phyloP scores from a whole-genome alignment of 2,113 vertebrate species.

The Manacus vitellinus region DNA sequence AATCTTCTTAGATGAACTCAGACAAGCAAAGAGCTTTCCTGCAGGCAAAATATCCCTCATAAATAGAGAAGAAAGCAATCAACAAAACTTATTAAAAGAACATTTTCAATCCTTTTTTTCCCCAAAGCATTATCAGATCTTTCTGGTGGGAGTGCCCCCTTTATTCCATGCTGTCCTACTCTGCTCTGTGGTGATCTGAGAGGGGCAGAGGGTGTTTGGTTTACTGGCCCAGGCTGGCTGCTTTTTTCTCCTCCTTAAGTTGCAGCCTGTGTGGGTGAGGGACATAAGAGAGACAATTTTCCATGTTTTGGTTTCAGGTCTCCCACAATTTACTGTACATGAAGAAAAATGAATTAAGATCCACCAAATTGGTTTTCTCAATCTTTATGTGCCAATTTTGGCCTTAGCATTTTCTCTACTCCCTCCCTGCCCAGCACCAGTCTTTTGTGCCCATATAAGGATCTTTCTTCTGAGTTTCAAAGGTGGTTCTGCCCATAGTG shows the following conservation, averaged over 20 bases:
- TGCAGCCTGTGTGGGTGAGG: neutral
- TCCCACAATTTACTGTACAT: neutral
- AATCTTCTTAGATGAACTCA: constrained; percentile 54
- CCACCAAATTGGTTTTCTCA: no score
- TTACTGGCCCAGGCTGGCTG: neutral
- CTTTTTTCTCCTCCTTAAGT: neutral
- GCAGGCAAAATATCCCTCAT: neutral
- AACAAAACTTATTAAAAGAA: neutral
- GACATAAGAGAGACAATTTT: neutral
- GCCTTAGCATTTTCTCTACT: neutral
- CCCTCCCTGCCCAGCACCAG: neutral
- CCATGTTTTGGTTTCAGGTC: neutral
- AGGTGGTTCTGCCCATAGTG: neutral
- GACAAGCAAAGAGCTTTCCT: constrained; percentile 22
- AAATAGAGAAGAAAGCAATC: constrained; percentile 20
- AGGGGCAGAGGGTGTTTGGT: neutral
- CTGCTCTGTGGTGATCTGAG: neutral
- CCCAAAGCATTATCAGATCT: neutral
- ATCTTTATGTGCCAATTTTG: neutral
- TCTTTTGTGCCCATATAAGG: neutral
- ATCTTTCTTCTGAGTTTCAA: neutral
- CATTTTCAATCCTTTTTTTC: neutral
- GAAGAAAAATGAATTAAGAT: neutral
- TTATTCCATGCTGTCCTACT: neutral
- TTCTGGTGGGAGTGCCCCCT: neutral